Base-by-base conservation (phyloP, 2,113 vertebrate genomes). In the Hiodon alosoides region DNA sequence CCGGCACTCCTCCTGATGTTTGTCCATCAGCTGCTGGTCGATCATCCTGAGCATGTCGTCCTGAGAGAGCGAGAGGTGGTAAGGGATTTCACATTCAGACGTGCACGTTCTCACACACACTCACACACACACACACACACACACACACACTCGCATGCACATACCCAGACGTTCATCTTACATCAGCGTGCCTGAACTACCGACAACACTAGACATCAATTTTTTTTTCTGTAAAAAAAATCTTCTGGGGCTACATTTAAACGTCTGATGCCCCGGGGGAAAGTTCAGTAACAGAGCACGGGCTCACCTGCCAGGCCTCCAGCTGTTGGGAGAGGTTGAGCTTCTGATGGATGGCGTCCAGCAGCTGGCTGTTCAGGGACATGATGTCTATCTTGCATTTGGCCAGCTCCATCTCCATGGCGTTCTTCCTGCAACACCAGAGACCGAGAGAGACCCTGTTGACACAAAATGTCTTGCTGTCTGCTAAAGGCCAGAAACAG, bases 41-140 rank as follows among this genome's bases (percentile, higher is more conserved):
- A 98, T 98, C 90, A 98, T 94, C 92, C 95, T 93, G 93, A 98
- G 95, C 95, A 99, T 98, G 87, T 99, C 96, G 74, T 99, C 96
- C 97, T 98, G 89, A 2, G 46, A 51, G 31, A 69, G 52, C 66
- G 17, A 61, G 10, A 77, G 17, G 69, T 62, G 73, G 11, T 67
- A 31, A 31, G 31, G 31, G 31, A 31, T 31, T 31, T 31, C 31
- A 31, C 31, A 31, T 31, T 31, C 31, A 31, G 31, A 31, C 31
- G 31, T 31, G 31, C 31, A 31, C 31, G 2, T 31, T 31, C 31
- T 31, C 31, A 13, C 68, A 31, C 50, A 52, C 6, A 11, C 66
- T 31, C 31, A 31, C 31, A 31, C 31, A 31, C 31, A 31, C 31
- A 31, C 31, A 31, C 31, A 31, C 31, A 31, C 31, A 31, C 31